Conservation (phyloP, 2,888 invertebrate species). For the Dioctria linearis region DNA sequence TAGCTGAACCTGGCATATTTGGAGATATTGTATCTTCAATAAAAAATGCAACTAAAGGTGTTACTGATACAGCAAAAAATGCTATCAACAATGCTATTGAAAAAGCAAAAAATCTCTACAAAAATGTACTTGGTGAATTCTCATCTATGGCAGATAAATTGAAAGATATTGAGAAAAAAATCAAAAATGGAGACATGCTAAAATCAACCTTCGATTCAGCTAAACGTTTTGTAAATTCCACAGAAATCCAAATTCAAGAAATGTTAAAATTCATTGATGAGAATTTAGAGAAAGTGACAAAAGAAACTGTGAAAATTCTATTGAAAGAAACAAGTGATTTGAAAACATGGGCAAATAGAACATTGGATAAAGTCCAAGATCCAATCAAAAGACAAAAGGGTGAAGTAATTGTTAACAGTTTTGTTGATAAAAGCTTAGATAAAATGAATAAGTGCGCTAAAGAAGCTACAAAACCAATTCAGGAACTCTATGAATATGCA, state of each 20-base stretch:
- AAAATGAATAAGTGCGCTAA: constrained; percentile 26
- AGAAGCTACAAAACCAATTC: constrained; percentile 37
- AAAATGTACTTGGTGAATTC: constrained; percentile 7
- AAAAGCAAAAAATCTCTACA: constrained; percentile 17
- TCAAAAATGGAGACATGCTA: constrained; percentile 14
- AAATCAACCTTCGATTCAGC: constrained; percentile 9
- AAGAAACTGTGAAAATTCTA: constrained; percentile 25
- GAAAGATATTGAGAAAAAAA: constrained; percentile 12
- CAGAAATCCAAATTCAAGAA: constrained; percentile 25
- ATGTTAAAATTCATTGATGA: constrained; percentile 29
- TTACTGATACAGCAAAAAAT: neutral
- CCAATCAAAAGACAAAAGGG: neutral
- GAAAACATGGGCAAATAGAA: constrained; percentile 20
- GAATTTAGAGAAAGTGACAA: constrained; percentile 8
- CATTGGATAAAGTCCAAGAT: neutral
- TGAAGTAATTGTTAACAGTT: neutral
- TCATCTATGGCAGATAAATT: constrained; percentile 24
- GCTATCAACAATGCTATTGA: constrained; percentile 14
- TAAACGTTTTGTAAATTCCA: constrained; percentile 7
- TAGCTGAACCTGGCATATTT: constrained; percentile 21
- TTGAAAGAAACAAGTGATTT: constrained; percentile 33
- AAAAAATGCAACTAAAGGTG: neutral
- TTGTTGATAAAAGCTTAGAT: constrained; percentile 19
- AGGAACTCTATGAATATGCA: constrained; percentile 26
- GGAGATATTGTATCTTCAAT: constrained; percentile 5